Evolutionary conservation across 1,140 invertebrate genomes (phyloP).

Genomic region (Galleria mellonella): DNA sequence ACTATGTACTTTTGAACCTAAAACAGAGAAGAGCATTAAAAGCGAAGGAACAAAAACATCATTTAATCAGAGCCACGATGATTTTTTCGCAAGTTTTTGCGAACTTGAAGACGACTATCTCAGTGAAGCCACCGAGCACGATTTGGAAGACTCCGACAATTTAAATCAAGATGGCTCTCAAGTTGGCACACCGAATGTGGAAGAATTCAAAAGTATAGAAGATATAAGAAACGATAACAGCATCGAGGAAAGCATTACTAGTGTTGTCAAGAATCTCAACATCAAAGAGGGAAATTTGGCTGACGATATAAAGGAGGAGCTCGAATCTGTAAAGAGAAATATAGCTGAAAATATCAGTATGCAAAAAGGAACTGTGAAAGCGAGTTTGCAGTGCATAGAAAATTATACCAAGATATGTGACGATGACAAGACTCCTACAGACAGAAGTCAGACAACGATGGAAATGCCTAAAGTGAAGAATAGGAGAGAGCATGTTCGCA

Average conservation of each 20-base stretch:
- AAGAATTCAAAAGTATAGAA: conserved; percentile 25
- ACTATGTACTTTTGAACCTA: conserved; percentile 27
- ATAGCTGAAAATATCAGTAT: conserved; percentile 40
- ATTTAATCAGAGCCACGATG: conserved; percentile 28
- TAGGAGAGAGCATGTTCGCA: no score
- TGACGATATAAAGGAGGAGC: conserved; percentile 21
- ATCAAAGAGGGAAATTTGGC: conserved; percentile 18
- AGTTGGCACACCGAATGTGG: conserved; percentile 16
- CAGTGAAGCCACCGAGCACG: conserved; percentile 9
- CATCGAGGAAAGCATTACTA: conserved; percentile 20
- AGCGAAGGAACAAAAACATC: conserved; percentile 13
- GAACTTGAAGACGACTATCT: conserved; percentile 33
- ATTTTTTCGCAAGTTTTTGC: conserved; percentile 42
- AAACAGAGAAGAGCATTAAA: conserved; percentile 13
- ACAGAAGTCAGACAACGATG: neutral
- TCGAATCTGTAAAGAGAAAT: conserved; percentile 21
- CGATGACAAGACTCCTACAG: conserved; percentile 15
- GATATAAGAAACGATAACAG: conserved; percentile 18
- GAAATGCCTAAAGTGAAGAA: neutral
- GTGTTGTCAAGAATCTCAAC: conserved; percentile 24
- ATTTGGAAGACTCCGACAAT: conserved; percentile 8
- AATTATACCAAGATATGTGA: conserved; percentile 25
- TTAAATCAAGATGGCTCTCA: conserved; percentile 23
- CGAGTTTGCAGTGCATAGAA: conserved; percentile 38
- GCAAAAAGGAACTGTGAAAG: conserved; percentile 36